These are phyloP conservation scores for Poecile montanus DNA, from an alignment of 2,797 vertebrate species.

Conservation along the genomic window DNA sequence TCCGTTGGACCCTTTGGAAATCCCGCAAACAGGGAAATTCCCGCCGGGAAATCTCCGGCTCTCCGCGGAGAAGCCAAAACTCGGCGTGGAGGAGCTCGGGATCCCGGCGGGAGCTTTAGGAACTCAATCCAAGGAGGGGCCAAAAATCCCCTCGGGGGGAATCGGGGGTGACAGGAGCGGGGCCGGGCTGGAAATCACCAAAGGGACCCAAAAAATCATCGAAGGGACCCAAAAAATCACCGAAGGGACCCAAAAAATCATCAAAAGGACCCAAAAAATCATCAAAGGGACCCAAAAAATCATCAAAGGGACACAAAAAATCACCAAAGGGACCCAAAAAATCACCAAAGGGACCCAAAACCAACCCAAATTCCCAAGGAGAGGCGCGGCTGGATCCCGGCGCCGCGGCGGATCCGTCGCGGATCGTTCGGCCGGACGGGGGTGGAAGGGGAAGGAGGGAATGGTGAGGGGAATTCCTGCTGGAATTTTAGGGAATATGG, in stretches of 20 bases:
- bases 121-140: background rate
- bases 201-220: rapidly evolving
- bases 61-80: background rate
- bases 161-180: background rate
- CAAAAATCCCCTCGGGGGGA: background rate
- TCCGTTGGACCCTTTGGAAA: too few relatives aligned
- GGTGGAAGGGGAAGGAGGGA: background rate
- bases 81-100: background rate
- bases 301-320: too few relatives aligned
- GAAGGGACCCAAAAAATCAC: background rate
- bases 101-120: background rate
- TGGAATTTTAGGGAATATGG: background rate
- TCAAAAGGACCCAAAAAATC: too few relatives aligned
- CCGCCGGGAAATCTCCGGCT: rapidly evolving
- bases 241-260: too few relatives aligned
- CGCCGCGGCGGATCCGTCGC: rapidly evolving
- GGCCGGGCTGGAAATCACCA: rapidly evolving
- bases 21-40: rapidly evolving
- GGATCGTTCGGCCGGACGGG: background rate
- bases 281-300: too few relatives aligned
- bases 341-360: too few relatives aligned
- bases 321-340: too few relatives aligned
- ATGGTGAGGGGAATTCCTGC: rapidly evolving
- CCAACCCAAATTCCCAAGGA: too few relatives aligned
- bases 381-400: background rate